Evolutionary conservation across 2,888 invertebrate genomes (phyloP).

Genomic region (Dasysyrphus albostriatus): DNA sequence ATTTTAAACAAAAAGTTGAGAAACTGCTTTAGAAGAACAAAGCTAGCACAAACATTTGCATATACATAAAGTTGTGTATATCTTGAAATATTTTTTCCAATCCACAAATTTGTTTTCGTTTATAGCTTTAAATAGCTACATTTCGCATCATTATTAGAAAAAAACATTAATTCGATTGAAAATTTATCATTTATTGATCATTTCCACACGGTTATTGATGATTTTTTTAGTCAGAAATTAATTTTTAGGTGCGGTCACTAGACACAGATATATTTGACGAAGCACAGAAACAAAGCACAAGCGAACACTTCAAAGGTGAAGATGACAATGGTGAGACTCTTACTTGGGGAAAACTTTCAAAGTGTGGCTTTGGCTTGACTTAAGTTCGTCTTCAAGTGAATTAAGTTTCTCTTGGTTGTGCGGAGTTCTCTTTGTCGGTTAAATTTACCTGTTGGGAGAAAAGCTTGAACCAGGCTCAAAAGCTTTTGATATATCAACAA

Average conservation of each 20-base stretch:
- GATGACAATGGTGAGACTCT: conserved; percentile 63
- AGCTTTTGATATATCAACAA: conserved; percentile 50
- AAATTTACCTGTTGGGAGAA: conserved; percentile 63
- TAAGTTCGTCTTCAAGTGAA: conserved; percentile 44
- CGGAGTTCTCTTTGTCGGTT: conserved; percentile 45
- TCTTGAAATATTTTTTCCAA: conserved; percentile 1
- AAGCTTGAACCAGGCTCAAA: conserved; percentile 56
- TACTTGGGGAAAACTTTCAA: conserved; percentile 62
- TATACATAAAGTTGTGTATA: conserved; percentile 33
- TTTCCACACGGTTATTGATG: conserved; percentile 6
- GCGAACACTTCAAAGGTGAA: conserved; percentile 73
- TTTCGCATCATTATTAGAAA: conserved; percentile 7
- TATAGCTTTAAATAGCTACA: conserved; percentile 2
- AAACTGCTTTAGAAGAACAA: conserved; percentile 40
- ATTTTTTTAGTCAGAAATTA: conserved; percentile 34
- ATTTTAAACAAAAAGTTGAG: conserved; percentile 3
- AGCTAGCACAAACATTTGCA: conserved; percentile 35
- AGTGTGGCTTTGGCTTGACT: conserved; percentile 55
- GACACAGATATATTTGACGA: conserved; percentile 59
- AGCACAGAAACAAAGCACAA: conserved; percentile 70
- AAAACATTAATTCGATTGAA: conserved; percentile 5
- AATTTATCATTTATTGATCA: conserved; percentile 15
- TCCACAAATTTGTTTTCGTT: neutral
- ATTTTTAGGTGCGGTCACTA: conserved; percentile 72
- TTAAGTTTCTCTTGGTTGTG: conserved; percentile 48